Evolutionary conservation across 2,888 invertebrate genomes (phyloP), one percentile per base, ranked within the genome.

Genomic region (Drosophila multiciliata): DNA sequence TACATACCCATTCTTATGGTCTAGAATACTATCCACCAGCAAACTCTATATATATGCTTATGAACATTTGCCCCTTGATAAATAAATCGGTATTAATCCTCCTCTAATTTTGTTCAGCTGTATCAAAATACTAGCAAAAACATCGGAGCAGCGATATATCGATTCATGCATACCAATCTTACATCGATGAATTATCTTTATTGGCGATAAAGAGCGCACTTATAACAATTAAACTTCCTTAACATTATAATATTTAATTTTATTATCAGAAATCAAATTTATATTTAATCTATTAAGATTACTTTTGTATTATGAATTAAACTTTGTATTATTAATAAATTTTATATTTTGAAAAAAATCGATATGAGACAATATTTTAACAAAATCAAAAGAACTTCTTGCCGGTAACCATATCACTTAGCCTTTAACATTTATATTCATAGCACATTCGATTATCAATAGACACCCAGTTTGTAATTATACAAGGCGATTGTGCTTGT

Each of bases 1-100:
- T 52, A 80, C 80, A 15, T 75, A 77, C 77, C 80, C 77, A 75
- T 77, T 23, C 38, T 63, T 58, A 57, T 62, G 53, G 65, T 50
- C 57, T 48, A 60, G 29, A 32, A 33, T 58, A 35, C 33, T 32
- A 36, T 15, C 23, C 63, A 63, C 42, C 55, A 59, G 35, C 20
- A 35, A 55, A 23, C 29, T 62, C n/a, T 6, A 23, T 53, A 26
- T 15, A 57, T 61, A 57, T 45, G 38, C 48, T 48, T 40, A 33
- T 33, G n/a, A 50, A 54, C 72, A 77, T 67, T 48, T 50, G 57
- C 53, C 36, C 40, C 52, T 48, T 49, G 45, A 58, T 53, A 60
- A 53, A 48, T 20, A 40, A 50, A 17, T 75, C 36, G 36, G 65
- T 38, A 67, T 40, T 15, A 66, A 65, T 52, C 40, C 29, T 23